phyloP scores from a whole-genome alignment of 2,113 vertebrate species.

The Nyctibius bracteatus region DNA sequence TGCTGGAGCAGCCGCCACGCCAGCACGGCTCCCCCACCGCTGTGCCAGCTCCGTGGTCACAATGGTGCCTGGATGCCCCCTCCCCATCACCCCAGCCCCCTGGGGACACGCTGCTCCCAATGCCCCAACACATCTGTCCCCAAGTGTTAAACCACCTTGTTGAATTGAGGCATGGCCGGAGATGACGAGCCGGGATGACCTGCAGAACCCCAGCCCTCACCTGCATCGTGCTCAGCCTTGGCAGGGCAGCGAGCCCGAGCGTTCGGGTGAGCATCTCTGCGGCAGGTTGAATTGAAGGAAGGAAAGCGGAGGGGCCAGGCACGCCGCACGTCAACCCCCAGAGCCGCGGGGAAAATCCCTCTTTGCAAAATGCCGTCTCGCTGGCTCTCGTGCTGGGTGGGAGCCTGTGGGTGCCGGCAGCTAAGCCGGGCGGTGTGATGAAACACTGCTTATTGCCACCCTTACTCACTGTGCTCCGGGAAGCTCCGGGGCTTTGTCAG shows the following conservation, averaged over 20 bases:
- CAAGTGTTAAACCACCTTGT: not conserved
- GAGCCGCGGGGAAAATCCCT: not conserved
- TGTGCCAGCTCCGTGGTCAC: not conserved
- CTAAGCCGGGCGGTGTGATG: not conserved
- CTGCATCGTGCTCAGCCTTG: not conserved
- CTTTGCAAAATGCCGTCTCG: not conserved
- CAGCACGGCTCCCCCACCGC: not conserved
- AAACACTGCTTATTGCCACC: not conserved
- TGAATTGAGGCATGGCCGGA: not conserved
- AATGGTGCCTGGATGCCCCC: not conserved
- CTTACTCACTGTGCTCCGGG: constrained; percentile 18
- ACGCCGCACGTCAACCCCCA: not conserved
- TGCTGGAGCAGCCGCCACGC: not conserved
- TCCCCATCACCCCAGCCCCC: not conserved
- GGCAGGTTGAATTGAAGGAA: not conserved
- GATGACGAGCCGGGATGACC: fast-evolving
- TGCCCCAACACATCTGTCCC: not conserved
- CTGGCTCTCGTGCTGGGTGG: not conserved
- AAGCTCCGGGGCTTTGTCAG: constrained; percentile 7
- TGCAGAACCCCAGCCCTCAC: not conserved
- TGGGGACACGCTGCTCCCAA: not conserved
- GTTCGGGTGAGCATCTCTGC: fast-evolving
- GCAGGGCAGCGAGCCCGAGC: not conserved
- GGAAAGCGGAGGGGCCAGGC: not conserved
- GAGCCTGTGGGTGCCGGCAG: not conserved